Percentiles rank a stretch among this genome's conserved stretches.
These are phyloP conservation scores for Chloropsis hardwickii DNA, from an alignment of 2,113 vertebrate genomes.

Conservation along the genomic window DNA sequence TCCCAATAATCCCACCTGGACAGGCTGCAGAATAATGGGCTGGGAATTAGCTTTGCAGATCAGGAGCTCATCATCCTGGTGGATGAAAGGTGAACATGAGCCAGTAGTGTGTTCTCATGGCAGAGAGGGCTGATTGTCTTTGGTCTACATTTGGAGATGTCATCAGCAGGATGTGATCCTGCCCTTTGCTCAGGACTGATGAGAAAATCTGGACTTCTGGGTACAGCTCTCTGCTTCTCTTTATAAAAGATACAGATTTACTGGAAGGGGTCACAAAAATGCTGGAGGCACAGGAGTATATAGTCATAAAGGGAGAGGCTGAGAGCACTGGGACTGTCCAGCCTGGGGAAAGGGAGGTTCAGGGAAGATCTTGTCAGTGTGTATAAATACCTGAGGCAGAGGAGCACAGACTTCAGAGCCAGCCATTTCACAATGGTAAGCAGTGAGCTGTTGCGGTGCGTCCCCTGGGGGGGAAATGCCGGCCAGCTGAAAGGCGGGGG, in stretches of 20 bases:
- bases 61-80: neutral
- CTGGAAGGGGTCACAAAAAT: neutral
- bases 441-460: too few relatives aligned
- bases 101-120: accelerated
- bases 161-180: neutral
- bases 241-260: accelerated
- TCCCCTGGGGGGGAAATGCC: too few relatives aligned
- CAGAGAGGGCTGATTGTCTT: neutral
- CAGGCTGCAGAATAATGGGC: neutral
- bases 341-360: neutral
- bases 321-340: neutral
- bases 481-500: too few relatives aligned
- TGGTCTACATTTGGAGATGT: neutral
- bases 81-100: accelerated
- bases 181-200: neutral
- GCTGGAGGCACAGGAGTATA: neutral
- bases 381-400: neutral
- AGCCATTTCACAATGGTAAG: neutral
- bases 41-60: neutral
- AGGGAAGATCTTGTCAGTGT: neutral
- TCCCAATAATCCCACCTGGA: too few relatives aligned
- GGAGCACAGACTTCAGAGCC: neutral
- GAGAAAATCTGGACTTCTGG: neutral
- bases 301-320: neutral
- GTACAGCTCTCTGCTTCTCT: too few relatives aligned